phyloP scores from a whole-genome alignment of 2,113 vertebrate species.

The Propithecus coquereli region DNA sequence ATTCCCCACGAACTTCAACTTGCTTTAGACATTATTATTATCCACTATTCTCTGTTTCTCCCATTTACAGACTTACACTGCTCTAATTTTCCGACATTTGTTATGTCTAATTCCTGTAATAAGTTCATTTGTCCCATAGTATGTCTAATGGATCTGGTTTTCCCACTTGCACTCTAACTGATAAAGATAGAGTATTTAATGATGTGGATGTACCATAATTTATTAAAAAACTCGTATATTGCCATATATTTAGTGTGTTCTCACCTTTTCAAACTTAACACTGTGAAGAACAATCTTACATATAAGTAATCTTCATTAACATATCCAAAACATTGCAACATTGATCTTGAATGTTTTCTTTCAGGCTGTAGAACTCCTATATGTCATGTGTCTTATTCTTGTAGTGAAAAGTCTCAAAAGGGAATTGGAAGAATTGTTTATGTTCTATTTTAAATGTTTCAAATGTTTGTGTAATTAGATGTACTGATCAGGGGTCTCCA shows the following conservation, averaged over 20 bases:
- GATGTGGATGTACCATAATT: background rate
- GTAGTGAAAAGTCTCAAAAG: background rate
- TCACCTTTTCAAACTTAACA: background rate
- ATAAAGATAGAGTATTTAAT: background rate
- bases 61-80: background rate
- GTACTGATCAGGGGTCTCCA: background rate
- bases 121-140: background rate
- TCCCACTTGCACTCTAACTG: background rate
- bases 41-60: background rate
- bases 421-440: background rate
- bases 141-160: background rate
- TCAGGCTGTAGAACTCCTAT: background rate
- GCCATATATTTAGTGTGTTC: background rate
- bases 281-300: background rate
- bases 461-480: background rate
- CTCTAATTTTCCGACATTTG: background rate
- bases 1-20: background rate
- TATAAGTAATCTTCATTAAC: background rate
- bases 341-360: background rate
- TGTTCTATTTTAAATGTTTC: background rate
- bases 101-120: background rate
- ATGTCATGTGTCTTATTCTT: background rate
- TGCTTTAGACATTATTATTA: background rate
- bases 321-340: background rate
- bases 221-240: background rate